Conservation (phyloP, 2,888 invertebrate species). For the Cheilosia pagana region DNA sequence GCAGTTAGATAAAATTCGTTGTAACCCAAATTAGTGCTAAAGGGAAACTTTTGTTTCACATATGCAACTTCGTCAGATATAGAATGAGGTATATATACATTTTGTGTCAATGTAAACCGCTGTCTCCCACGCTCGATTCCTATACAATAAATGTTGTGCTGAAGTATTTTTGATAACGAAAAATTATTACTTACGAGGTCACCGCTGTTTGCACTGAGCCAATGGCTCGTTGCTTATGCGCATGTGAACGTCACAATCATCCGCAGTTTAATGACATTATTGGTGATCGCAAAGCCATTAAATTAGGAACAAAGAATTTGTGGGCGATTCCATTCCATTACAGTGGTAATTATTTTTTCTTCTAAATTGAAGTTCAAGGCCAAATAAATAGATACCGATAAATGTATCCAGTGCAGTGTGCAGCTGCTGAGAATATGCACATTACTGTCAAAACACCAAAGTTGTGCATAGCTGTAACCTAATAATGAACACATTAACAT, state of each 20-base stretch:
- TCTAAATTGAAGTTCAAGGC: background rate
- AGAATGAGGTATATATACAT: no score
- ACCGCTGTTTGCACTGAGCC: background rate
- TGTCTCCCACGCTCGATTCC: background rate
- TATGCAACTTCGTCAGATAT: background rate
- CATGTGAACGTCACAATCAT: slow-evolving; percentile 2
- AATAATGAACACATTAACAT: no score
- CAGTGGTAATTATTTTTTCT: background rate
- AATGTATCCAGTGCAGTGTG: no score
- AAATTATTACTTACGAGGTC: slow-evolving; percentile 28
- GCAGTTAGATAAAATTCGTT: slow-evolving; percentile 24
- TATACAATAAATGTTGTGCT: slow-evolving; percentile 14
- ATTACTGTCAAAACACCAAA: no score
- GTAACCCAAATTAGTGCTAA: background rate
- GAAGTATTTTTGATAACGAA: slow-evolving; percentile 24
- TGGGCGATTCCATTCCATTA: background rate
- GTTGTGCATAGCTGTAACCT: no score
- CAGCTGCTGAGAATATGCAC: no score
- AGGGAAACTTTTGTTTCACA: background rate
- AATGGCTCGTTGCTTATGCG: slow-evolving; percentile 8
- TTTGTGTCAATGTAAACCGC: background rate
- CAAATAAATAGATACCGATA: no score
- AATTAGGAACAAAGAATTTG: background rate
- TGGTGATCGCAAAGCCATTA: slow-evolving; percentile 1
- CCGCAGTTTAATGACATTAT: slow-evolving; percentile 7